These are phyloP conservation scores for Neuroterus valhalla DNA, from an alignment of 1,140 invertebrate species.

Conservation along the genomic window DNA sequence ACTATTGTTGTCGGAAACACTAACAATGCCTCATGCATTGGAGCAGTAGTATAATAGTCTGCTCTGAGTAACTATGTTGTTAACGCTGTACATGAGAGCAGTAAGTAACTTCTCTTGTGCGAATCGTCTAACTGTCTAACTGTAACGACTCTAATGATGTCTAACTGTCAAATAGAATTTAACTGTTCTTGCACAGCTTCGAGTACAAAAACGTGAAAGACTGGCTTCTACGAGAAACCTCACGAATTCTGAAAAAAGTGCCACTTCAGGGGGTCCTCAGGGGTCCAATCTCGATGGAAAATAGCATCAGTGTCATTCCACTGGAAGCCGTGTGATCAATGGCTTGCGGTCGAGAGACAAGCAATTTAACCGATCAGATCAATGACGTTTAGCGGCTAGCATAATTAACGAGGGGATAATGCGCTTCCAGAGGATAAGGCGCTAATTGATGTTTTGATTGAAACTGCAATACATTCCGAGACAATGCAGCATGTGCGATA, in stretches of 20 bases:
- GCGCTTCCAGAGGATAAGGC: conserved; percentile 13
- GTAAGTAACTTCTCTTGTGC: conserved; percentile 1
- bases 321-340: conserved; percentile 10
- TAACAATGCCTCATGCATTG: conserved; percentile 38
- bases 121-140: neutral
- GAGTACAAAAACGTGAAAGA: neutral
- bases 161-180: conserved; percentile 2
- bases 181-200: neutral
- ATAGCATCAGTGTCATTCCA: neutral
- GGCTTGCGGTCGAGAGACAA: conserved; percentile 15
- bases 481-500: neutral
- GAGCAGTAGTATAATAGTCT: conserved; percentile 7
- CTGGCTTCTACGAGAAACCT: neutral
- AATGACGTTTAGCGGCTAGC: conserved; percentile 22
- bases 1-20: conserved; percentile 32
- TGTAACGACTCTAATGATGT: neutral
- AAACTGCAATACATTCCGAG: neutral
- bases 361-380: conserved; percentile 15
- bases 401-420: conserved; percentile 20
- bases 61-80: conserved; percentile 13
- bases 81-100: conserved; percentile 1
- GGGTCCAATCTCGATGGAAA: neutral
- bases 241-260: neutral
- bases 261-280: neutral
- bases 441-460: conserved; percentile 19